phyloP scores from a whole-genome alignment of 2,113 vertebrate species.

The Alaudala cheleensis region DNA sequence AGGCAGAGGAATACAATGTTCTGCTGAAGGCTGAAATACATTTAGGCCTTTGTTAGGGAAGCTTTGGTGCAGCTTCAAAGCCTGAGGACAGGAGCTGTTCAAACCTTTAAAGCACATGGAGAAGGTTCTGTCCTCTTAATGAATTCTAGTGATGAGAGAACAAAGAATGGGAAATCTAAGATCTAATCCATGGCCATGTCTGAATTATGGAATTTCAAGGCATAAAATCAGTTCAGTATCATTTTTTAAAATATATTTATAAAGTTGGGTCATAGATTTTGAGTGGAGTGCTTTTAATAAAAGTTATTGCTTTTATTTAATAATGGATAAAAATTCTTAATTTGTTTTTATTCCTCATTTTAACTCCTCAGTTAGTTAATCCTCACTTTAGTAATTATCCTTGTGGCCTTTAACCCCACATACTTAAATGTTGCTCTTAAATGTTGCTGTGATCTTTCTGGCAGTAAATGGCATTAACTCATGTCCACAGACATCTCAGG shows the following conservation, averaged over 20 bases:
- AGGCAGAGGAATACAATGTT: neutral
- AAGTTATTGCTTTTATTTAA: neutral
- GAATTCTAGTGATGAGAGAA: neutral
- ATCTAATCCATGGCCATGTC: neutral
- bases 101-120: neutral
- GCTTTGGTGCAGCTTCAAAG: neutral
- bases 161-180: neutral
- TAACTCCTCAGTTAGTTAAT: neutral
- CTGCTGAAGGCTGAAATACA: neutral
- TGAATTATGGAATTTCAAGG: neutral
- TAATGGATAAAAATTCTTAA: neutral
- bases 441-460: neutral
- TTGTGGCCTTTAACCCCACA: neutral
- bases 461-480: neutral
- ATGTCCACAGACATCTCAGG: neutral
- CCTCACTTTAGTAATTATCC: neutral
- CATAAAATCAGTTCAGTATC: neutral
- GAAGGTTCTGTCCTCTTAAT: neutral
- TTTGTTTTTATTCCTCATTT: neutral
- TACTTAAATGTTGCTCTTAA: neutral
- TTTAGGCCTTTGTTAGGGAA: neutral
- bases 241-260: neutral
- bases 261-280: neutral
- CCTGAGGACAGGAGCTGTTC: neutral
- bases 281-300: neutral